Conservation (phyloP, 2,888 invertebrate species). For the Phalera bucephala region DNA sequence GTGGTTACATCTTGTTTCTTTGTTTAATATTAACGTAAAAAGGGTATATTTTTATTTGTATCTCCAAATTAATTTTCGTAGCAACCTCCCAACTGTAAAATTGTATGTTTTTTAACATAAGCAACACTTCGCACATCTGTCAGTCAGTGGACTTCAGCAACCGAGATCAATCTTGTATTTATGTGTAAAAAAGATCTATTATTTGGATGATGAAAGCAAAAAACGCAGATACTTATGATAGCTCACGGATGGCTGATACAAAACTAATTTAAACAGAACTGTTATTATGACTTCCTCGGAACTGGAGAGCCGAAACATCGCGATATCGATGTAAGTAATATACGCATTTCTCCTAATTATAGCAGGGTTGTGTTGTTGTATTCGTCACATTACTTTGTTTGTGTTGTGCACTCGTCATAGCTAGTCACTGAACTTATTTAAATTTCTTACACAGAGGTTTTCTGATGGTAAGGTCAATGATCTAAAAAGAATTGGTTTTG, state of each 20-base stretch:
- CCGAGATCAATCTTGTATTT: constrained; percentile 53
- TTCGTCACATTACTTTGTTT: constrained; percentile 44
- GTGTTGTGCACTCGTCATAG: constrained; percentile 30
- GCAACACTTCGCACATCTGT: constrained; percentile 23
- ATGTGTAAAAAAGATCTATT: constrained; percentile 54
- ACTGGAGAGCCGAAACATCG: constrained; percentile 74
- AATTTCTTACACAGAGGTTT: constrained; percentile 6
- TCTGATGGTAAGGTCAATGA: constrained; percentile 20
- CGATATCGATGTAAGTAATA: constrained; percentile 75
- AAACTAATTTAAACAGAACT: constrained; percentile 50
- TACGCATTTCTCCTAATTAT: constrained; percentile 58
- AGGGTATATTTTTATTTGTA: too few relatives aligned
- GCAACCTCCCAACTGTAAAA: too few relatives aligned
- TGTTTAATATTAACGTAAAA: too few relatives aligned
- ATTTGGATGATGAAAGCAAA: constrained; percentile 76
- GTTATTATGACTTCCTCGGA: constrained; percentile 74
- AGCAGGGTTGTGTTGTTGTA: constrained; percentile 49
- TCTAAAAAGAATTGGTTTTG: constrained; percentile 9
- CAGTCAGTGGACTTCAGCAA: constrained; percentile 17
- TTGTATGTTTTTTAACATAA: too few relatives aligned
- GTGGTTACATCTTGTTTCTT: too few relatives aligned
- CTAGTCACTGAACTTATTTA: constrained; percentile 11
- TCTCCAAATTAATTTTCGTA: too few relatives aligned
- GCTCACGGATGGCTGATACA: constrained; percentile 48
- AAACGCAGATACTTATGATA: constrained; percentile 57